phyloP scores from a whole-genome alignment of 2,113 vertebrate genomes.

The Cepphus grylle region DNA sequence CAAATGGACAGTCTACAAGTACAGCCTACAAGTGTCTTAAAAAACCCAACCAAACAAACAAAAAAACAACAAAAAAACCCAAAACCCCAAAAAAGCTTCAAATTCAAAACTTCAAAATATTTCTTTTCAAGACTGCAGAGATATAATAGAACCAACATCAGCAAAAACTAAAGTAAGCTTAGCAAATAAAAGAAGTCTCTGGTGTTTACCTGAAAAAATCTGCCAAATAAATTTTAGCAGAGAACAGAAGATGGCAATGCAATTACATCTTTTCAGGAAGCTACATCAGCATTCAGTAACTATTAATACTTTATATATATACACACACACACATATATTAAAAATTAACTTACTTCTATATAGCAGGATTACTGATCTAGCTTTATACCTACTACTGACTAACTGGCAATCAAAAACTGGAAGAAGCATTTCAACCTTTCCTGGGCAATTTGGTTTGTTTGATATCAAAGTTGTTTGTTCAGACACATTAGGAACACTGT shows the following conservation, averaged over 20 bases:
- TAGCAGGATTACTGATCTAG: not conserved
- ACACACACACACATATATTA: not conserved
- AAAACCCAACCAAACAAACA: not conserved
- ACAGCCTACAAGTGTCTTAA: not conserved
- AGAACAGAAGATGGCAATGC: not conserved
- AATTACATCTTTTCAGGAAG: not conserved
- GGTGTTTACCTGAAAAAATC: not conserved
- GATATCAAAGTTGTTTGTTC: not conserved
- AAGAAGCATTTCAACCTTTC: not conserved
- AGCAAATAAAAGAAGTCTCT: not conserved
- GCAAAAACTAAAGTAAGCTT: not conserved
- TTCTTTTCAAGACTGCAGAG: not conserved
- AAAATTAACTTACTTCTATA: not conserved
- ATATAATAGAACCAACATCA: not conserved
- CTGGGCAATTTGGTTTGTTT: not conserved
- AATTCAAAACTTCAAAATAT: not conserved
- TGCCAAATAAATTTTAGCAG: not conserved
- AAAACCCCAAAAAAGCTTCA: not conserved
- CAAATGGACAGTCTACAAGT: not conserved
- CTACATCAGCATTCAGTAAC: not conserved
- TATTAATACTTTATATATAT: not conserved
- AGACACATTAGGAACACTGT: not conserved
- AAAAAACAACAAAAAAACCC: no score
- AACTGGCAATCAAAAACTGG: not conserved
- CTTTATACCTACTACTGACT: not conserved